These are phyloP conservation scores for Notodromas monacha DNA, from an alignment of 2,888 invertebrate genomes.

Conservation along the genomic window DNA sequence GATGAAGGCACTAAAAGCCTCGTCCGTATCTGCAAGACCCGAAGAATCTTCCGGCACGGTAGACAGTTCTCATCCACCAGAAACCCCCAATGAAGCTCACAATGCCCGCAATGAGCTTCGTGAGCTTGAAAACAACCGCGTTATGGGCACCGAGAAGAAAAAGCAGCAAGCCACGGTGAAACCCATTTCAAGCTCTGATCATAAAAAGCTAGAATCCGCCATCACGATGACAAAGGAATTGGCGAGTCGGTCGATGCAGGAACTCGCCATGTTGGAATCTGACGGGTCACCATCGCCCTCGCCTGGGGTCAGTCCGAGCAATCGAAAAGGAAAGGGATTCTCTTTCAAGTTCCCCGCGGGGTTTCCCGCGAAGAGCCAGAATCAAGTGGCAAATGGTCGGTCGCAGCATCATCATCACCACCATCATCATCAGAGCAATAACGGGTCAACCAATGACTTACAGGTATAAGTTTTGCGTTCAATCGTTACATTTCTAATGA, in stretches of 20 bases:
- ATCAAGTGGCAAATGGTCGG: too few relatives aligned
- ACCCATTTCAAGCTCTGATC: constrained; percentile 69
- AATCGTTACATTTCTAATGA: too few relatives aligned
- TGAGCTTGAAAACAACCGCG: constrained; percentile 23
- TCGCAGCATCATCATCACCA: too few relatives aligned
- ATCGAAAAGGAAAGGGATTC: constrained; percentile 42
- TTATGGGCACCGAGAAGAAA: constrained; percentile 13
- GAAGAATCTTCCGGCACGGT: too few relatives aligned
- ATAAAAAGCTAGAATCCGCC: constrained; percentile 60
- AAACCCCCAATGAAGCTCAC: constrained; percentile 16
- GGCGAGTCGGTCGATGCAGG: constrained; percentile 28
- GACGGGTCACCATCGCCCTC: not conserved
- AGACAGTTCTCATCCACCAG: too few relatives aligned
- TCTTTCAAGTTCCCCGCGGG: constrained; percentile 32
- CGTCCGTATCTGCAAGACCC: not conserved
- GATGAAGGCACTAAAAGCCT: constrained; percentile 26
- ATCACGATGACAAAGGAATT: constrained; percentile 75
- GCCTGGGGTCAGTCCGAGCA: constrained; percentile 22
- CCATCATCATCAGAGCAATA: too few relatives aligned
- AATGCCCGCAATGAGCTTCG: constrained; percentile 34
- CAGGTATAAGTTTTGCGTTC: too few relatives aligned
- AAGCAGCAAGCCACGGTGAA: constrained; percentile 35
- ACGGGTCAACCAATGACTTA: too few relatives aligned
- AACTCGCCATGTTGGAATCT: constrained; percentile 6
- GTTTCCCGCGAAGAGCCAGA: too few relatives aligned